Evolutionary conservation across 2,888 invertebrate species (phyloP), one percentile per base, ranked within the genome.

Genomic region (Eustalomyia histrio): DNA sequence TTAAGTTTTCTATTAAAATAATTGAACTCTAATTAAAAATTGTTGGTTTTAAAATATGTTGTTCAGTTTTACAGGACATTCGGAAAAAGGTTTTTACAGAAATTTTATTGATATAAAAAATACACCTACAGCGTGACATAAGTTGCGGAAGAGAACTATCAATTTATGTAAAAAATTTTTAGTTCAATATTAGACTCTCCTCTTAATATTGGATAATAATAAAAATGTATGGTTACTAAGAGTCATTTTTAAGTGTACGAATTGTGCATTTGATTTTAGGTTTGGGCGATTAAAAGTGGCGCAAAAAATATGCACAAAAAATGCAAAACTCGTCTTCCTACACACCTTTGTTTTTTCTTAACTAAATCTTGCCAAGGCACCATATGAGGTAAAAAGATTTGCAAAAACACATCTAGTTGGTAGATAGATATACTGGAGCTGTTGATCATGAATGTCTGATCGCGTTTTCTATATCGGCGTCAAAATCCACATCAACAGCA

Each of bases 391-490:
- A 52, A 64, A 80, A 61, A 47, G 58, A n/a, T 63, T 72, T 68
- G 76, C 71, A 57, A 69, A 55, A 55, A 14, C 58, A 75, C 47
- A 57, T 52, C 53, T 79, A 21, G 18, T 17, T 71, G 39, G 64
- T 69, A 24, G 35, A 68, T 60, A 71, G 69, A 61, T 61, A 63
- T 55, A 58, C 58, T 75, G 52, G 16, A 58, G 68, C 60, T 60
- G 80, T 76, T 76, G 80, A 81, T 81, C 76, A 76, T 81, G 80
- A 76, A 76, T 81, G 76, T 71, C 80, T 73, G 80, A 73, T 81
- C 76, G 80, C 80, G 76, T 81, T 81, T 81, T 76, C 80, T 74
- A 76, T 81, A 81, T 81, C 80, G 80, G 76, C 80, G 80, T 81
- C 76, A 81, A 74, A 81, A 69, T 81, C 53, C 80, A 74, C 69